Evolutionary conservation across 2,888 invertebrate species (phyloP).

Genomic region (Crocallis elinguaria): DNA sequence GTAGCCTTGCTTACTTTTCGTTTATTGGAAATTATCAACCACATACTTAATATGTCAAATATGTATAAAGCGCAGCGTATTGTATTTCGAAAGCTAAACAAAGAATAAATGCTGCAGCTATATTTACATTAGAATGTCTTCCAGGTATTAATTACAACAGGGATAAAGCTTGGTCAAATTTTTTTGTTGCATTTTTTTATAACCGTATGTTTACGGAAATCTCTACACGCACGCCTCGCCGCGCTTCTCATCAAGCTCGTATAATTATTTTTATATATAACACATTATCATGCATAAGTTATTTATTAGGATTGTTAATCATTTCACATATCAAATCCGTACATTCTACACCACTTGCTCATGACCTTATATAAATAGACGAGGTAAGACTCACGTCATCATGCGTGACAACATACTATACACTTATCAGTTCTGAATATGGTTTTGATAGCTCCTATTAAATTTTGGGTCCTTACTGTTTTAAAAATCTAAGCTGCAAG

Average conservation of each 20-base stretch:
- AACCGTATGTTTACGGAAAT: constrained; percentile 19
- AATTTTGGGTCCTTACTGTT: too few relatives aligned
- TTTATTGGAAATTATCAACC: too few relatives aligned
- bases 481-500: too few relatives aligned
- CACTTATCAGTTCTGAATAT: too few relatives aligned
- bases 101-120: neutral
- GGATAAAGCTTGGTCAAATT: constrained; percentile 44
- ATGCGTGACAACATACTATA: too few relatives aligned
- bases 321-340: constrained; percentile 50
- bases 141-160: constrained; percentile 8
- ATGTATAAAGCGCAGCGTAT: too few relatives aligned
- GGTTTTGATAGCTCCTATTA: too few relatives aligned
- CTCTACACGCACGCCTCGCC: constrained; percentile 28
- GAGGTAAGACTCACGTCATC: too few relatives aligned
- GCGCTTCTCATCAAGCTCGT: constrained; percentile 36
- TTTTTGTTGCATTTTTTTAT: constrained; percentile 22
- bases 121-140: constrained; percentile 1
- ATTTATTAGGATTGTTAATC: constrained; percentile 51
- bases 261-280: constrained; percentile 36
- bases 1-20: too few relatives aligned
- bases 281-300: constrained; percentile 45
- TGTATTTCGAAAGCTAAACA: neutral
- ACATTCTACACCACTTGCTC: constrained; percentile 39
- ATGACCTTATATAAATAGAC: constrained; percentile 13
- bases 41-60: too few relatives aligned